Percentiles rank a stretch among this genome's conserved stretches.
These are phyloP conservation scores for Archilochus colubris DNA, from an alignment of 2,113 vertebrate genomes.

Conservation along the genomic window DNA sequence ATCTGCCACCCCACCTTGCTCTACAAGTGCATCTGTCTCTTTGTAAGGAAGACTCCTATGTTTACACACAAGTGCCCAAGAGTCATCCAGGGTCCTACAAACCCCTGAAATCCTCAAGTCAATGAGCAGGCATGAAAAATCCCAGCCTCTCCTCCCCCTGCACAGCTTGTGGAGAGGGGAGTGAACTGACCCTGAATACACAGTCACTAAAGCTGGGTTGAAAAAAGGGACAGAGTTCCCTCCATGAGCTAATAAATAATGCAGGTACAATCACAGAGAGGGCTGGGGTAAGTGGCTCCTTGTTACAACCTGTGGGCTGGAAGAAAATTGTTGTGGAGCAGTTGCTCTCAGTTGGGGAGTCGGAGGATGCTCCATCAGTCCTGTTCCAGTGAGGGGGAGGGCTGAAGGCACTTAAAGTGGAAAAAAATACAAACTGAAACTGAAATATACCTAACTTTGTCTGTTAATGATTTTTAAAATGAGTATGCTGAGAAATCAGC, in stretches of 20 bases:
- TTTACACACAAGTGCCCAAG: not conserved
- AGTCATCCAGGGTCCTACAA: not conserved
- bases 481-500: not conserved
- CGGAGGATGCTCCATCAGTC: not conserved
- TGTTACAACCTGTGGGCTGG: not conserved
- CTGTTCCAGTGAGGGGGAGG: not conserved
- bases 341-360: not conserved
- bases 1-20: not conserved
- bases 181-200: not conserved
- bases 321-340: not conserved
- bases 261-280: not conserved
- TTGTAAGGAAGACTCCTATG: not conserved
- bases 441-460: not conserved
- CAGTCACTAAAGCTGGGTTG: not conserved
- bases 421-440: not conserved
- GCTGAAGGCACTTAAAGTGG: not conserved
- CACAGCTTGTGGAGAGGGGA: not conserved
- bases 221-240: not conserved
- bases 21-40: not conserved
- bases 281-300: not conserved
- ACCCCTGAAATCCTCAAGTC: not conserved
- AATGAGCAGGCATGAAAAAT: not conserved
- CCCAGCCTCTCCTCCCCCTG: not conserved
- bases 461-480: not conserved
- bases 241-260: slow-evolving; percentile 32